These are phyloP conservation scores for Prietella phreatophila DNA, from an alignment of 2,113 vertebrate genomes.

Conservation along the genomic window DNA sequence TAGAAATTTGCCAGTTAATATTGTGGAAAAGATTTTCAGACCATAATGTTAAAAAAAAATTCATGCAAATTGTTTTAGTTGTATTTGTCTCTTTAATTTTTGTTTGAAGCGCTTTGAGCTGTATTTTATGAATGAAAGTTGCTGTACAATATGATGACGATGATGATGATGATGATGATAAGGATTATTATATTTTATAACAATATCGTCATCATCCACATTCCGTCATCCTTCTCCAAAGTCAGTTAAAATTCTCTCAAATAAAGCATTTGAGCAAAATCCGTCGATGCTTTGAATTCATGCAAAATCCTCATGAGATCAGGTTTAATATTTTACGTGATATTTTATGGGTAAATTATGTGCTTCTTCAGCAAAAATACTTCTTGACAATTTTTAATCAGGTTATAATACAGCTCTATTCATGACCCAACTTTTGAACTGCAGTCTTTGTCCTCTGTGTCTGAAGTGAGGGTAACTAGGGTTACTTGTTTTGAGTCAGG, in stretches of 20 bases:
- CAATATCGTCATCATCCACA: neutral
- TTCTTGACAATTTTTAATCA: neutral
- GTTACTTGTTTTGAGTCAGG: slow-evolving; percentile 32
- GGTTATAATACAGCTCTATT: neutral
- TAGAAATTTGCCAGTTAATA: neutral
- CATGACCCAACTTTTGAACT: slow-evolving; percentile 48
- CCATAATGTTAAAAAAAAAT: too few species aligned
- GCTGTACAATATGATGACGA: neutral
- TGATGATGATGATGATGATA: neutral
- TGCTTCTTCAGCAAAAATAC: neutral
- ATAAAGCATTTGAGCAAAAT: neutral
- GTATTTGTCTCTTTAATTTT: neutral
- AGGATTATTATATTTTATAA: neutral
- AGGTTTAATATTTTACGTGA: neutral
- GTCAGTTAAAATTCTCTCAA: neutral
- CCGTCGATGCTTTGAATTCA: neutral
- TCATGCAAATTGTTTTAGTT: neutral
- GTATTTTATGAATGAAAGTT: neutral
- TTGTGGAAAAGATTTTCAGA: neutral
- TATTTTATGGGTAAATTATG: neutral
- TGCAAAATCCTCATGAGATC: neutral
- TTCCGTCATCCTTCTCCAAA: neutral
- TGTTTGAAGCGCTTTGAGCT: neutral
- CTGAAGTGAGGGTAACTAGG: slow-evolving; percentile 41
- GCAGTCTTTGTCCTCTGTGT: slow-evolving; percentile 42